Percentiles rank a stretch among this genome's conserved stretches.
Conservation (phyloP, 92 coral and sea anemone genomes). For the Pocillopora grandis region DNA sequence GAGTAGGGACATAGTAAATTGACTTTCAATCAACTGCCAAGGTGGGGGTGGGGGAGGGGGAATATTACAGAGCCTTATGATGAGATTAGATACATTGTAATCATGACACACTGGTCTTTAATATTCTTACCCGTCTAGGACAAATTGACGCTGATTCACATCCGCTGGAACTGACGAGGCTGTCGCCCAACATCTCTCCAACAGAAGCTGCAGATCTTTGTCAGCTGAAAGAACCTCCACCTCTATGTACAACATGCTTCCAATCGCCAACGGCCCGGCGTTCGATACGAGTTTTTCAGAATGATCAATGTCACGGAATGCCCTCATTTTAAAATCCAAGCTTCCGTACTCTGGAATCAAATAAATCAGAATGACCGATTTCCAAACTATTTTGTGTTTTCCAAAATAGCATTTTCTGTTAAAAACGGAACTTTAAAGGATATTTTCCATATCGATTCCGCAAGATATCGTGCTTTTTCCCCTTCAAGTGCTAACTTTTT, state of each 20-base stretch:
- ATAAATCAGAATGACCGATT: neutral
- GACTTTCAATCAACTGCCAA: too few species aligned
- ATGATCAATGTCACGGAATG: neutral
- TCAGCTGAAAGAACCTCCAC: neutral
- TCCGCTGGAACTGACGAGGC: neutral
- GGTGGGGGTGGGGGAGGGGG: too few species aligned
- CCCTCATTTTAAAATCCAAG: neutral
- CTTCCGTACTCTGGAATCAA: neutral
- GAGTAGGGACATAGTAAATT: too few species aligned
- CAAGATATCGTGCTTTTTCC: too few species aligned
- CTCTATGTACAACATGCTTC: neutral
- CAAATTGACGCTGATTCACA: neutral
- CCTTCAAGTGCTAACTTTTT: too few species aligned
- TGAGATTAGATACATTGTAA: too few species aligned
- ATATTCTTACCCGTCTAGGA: neutral
- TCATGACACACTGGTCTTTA: neutral
- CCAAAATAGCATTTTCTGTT: too few species aligned
- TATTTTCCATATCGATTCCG: too few species aligned
- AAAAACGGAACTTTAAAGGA: too few species aligned
- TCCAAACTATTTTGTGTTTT: too few species aligned
- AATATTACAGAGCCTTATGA: too few species aligned
- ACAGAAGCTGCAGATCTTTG: neutral
- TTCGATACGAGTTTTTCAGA: neutral
- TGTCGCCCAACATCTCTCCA: conserved; percentile 6
- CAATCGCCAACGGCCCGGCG: neutral